Evolutionary conservation across 2,888 invertebrate species (phyloP), one percentile per base, ranked within the genome.

Genomic region (Hymenopus coronatus): DNA sequence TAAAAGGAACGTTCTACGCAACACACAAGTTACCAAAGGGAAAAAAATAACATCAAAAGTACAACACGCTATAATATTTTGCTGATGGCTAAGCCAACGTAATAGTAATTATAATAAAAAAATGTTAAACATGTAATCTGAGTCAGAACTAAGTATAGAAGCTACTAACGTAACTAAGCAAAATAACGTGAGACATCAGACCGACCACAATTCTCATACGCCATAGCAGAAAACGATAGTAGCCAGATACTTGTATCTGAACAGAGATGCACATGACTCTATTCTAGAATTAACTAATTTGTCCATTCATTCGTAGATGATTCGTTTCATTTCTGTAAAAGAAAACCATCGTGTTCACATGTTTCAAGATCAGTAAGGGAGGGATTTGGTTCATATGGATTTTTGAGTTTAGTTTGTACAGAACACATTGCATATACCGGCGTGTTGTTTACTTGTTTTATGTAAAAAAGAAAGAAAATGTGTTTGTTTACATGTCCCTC

Each of bases 401-500:
- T 33, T n/a, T 28, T 27, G 30, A 84, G 82, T 82, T 82, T 87
- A 28, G 27, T 87, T 82, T 82, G 40, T 82, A 28, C 54, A 20
- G 25, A 70, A 25, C 54, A 70, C 15, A 28, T 85, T 54, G 28
- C 28, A 27, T 40, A 14, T 28, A 15, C 30, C 20, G 25, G 28
- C 28, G 28, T 86, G 25, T 28, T 27, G 25, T 28, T 20, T 70
- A 54, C 1, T 85, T 85, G 20, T 70, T 70, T 70, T 70, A 70
- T 70, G 25, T 70, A 70, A 70, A 70, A 20, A 70, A 70, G 25
- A 40, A 40, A 40, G 40, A 40, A 40, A 12, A 40, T 40, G 12
- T 40, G 40, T 40, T 40, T 40, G 6, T 70, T 25, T 70, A 70
- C 54, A 70, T 70, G 88, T 89, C 92, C 92, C 91, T 92, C 91